Evolutionary conservation across 2,113 vertebrate species (phyloP), one percentile per base, ranked within the genome.

Genomic region (Mugil cephalus): DNA sequence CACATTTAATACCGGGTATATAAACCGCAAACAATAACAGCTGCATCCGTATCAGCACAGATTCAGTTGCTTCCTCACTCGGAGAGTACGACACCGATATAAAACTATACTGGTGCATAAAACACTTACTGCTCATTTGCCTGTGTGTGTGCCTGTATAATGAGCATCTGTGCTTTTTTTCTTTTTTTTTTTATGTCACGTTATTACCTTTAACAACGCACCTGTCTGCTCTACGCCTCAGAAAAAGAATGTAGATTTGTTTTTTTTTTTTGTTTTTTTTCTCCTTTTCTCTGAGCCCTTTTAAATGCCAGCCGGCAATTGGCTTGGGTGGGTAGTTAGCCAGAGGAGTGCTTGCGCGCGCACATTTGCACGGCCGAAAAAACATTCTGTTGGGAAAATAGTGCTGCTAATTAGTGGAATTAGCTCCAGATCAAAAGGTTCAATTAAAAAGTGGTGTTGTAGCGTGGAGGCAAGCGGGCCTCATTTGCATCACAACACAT

Each of bases 401-500:
- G 76, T 61, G 59, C 53, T 43, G 80, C 88, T 91, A 91, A 93
- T 93, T 92, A 93, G 88, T 64, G 58, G 88, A 90, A 93, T 91
- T 91, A 93, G 88, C 89, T 80, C 84, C 87, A 91, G 89, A 93
- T 92, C 89, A 92, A 90, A 91, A 88, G 84, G 84, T 90, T 86
- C 92, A 91, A 91, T 93, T 91, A 91, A 88, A 89, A 87, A 79
- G 72, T 80, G 82, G 68, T 74, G 86, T 77, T 75, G 65, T 48
- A 77, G 76, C 30, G 43, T 17, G 19, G 54, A 87, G 79, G 82
- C 80, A 71, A 30, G 72, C 8, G 8, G 52, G 72, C 50, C 73
- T 91, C 55, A 86, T 92, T 91, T 89, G 82, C 88, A 88, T 90
- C 84, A 88, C 82, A 90, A 86, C 87, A 88, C 83, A 86, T 87